A percentile compares a stretch with the other conserved stretches of the same genome.
These are phyloP conservation scores for Theonella swinhoei DNA, from an alignment of 37 sponge, comb jelly and placozoan genomes.

Conservation along the genomic window DNA sequence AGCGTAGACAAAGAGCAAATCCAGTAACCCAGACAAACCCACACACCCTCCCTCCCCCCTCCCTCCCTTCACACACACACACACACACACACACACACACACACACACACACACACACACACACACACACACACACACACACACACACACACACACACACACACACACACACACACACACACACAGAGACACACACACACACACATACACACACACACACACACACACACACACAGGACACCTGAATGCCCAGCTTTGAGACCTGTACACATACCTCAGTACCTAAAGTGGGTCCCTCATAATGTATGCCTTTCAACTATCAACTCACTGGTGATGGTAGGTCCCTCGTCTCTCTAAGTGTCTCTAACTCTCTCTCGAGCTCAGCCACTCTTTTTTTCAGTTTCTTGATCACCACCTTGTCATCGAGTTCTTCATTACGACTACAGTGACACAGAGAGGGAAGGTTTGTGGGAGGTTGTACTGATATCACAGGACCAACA, in stretches of 20 bases:
- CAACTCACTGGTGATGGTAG: too few species aligned
- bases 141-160: too few species aligned
- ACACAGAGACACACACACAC: too few species aligned
- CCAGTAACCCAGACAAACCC: too few species aligned
- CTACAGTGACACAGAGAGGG: slow-evolving; percentile 18
- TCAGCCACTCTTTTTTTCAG: slow-evolving; percentile 70
- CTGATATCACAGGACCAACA: neutral
- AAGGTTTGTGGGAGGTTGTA: neutral
- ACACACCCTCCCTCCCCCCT: too few species aligned
- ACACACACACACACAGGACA: neutral
- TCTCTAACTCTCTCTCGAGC: slow-evolving; percentile 66
- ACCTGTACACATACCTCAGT: neutral
- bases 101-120: too few species aligned
- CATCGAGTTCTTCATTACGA: slow-evolving; percentile 89
- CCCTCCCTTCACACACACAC: too few species aligned
- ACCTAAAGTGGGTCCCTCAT: neutral
- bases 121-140: too few species aligned
- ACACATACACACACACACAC: neutral
- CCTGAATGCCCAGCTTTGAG: neutral
- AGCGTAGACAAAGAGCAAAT: too few species aligned
- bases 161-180: too few species aligned
- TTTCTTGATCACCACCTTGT: slow-evolving; percentile 79
- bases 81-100: too few species aligned
- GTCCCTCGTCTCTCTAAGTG: slow-evolving; percentile 5
- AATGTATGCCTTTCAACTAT: too few species aligned